A percentile compares a stretch with the other conserved stretches of the same genome.
Conservation (phyloP, 2,888 invertebrate genomes). For the Trisateles emortualis region DNA sequence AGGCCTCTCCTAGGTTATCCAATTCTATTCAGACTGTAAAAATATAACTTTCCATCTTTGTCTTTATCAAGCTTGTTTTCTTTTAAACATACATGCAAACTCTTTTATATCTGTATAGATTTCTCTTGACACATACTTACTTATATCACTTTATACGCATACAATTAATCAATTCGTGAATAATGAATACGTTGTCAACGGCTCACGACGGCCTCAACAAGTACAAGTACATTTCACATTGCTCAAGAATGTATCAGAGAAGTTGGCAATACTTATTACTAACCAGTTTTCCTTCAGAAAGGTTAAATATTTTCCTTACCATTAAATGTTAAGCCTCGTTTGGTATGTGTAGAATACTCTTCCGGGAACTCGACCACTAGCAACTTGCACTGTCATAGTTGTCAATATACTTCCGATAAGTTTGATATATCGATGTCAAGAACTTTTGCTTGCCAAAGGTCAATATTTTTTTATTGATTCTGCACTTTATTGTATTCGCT, state of each 20-base stretch:
- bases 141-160: neutral
- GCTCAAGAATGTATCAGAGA: constrained; percentile 16
- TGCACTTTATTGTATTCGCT: constrained; percentile 17
- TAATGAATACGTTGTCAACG: constrained; percentile 20
- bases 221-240: constrained; percentile 25
- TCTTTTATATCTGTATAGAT: too few species aligned
- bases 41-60: too few species aligned
- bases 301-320: constrained; percentile 49
- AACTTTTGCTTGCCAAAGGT: constrained; percentile 50
- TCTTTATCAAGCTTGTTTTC: too few species aligned
- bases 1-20: too few species aligned
- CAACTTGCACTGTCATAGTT: constrained; percentile 10
- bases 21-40: too few species aligned
- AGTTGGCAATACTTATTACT: constrained; percentile 46
- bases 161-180: neutral
- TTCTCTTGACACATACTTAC: neutral
- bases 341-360: too few species aligned
- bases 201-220: constrained; percentile 13
- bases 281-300: constrained; percentile 61
- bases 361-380: neutral
- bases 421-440: constrained; percentile 64
- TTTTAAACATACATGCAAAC: too few species aligned
- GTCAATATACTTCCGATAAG: constrained; percentile 59
- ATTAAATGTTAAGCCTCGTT: too few species aligned
- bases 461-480: constrained; percentile 32